Evolutionary conservation across 2,113 vertebrate species (phyloP).

Genomic region (Motacilla alba): DNA sequence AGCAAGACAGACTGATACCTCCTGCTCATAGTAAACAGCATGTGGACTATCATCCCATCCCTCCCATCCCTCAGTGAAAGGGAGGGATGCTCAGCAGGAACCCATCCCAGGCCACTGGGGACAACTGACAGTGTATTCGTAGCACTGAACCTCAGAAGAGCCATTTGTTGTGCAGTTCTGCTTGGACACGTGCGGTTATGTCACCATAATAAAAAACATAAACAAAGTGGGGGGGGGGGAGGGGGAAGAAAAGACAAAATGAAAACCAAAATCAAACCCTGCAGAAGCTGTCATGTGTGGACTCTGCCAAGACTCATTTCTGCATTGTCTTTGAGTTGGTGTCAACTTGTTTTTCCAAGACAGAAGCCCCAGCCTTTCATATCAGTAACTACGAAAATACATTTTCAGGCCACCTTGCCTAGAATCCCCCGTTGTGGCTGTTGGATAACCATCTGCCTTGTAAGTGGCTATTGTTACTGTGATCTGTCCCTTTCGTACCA

Average conservation of each 20-base stretch:
- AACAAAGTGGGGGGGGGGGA: background rate
- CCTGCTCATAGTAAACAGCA: background rate
- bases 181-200: background rate
- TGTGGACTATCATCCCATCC: background rate
- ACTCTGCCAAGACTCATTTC: background rate
- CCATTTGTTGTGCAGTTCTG: background rate
- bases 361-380: constrained; percentile 9
- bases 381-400: background rate
- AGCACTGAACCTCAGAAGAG: background rate
- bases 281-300: background rate
- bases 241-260: background rate
- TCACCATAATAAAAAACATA: background rate
- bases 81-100: background rate
- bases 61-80: background rate
- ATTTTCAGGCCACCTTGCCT: constrained; percentile 33
- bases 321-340: background rate
- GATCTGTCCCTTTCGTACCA: constrained; percentile 1
- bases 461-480: constrained; percentile 27
- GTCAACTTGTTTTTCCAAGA: background rate
- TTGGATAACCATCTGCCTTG: constrained; percentile 22
- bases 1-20: background rate
- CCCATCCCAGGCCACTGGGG: background rate
- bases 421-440: background rate
- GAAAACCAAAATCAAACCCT: background rate
- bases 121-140: background rate